A percentile compares a stretch with the other conserved stretches of the same genome.
Conservation (phyloP, 2,113 vertebrate species). For the Osmerus eperlanus region DNA sequence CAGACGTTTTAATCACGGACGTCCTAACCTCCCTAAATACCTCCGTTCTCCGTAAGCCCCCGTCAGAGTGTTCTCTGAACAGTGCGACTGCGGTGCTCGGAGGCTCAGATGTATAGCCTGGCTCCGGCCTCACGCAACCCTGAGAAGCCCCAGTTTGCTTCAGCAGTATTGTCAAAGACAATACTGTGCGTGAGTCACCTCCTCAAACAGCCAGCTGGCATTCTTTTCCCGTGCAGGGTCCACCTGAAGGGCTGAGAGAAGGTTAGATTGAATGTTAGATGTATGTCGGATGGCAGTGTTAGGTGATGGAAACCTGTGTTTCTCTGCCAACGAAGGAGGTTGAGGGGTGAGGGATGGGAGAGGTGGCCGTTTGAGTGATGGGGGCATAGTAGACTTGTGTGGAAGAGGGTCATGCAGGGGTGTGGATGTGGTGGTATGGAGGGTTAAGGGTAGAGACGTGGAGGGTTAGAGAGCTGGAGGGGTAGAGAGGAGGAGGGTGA, state of each 20-base stretch:
- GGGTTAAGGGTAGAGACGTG: too few relatives aligned
- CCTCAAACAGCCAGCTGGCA: slow-evolving; percentile 16
- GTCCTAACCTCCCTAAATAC: slow-evolving; percentile 24
- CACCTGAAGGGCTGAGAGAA: not conserved
- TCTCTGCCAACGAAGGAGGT: too few relatives aligned
- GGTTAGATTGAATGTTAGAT: too few relatives aligned
- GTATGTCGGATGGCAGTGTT: too few relatives aligned
- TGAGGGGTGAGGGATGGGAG: too few relatives aligned
- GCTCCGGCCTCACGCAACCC: not conserved
- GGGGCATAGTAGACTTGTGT: too few relatives aligned
- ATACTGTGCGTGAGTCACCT: slow-evolving; percentile 5
- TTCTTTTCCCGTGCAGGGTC: not conserved
- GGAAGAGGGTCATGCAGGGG: too few relatives aligned
- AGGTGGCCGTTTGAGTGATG: too few relatives aligned
- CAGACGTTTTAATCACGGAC: slow-evolving; percentile 38
- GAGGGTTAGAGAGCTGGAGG: too few relatives aligned
- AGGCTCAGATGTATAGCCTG: not conserved
- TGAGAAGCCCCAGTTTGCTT: not conserved
- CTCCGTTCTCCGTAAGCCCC: slow-evolving; percentile 26
- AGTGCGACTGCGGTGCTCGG: not conserved
- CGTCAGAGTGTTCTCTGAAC: not conserved
- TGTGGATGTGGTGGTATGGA: too few relatives aligned
- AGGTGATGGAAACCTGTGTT: too few relatives aligned
- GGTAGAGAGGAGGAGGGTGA: too few relatives aligned
- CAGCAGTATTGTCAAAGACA: slow-evolving; percentile 10